Conservation (phyloP, 2,797 vertebrate species). For the Sebastes variabilis region DNA sequence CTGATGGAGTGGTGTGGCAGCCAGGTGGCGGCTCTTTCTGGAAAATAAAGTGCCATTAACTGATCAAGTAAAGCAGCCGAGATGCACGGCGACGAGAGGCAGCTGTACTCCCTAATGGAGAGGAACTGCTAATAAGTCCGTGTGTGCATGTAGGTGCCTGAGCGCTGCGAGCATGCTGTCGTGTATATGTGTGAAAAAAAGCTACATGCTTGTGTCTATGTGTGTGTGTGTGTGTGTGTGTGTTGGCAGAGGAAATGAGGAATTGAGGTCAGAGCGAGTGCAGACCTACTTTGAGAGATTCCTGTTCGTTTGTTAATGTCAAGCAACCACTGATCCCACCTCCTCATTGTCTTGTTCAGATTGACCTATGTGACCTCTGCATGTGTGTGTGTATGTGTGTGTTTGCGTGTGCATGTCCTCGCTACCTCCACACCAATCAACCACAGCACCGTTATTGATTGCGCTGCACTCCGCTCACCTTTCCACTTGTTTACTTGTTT, state of each 20-base stretch:
- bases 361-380: slow-evolving; percentile 35
- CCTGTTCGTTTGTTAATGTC: slow-evolving; percentile 59
- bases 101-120: slow-evolving; percentile 56
- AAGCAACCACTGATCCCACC: slow-evolving; percentile 36
- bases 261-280: slow-evolving; percentile 54
- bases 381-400: not conserved
- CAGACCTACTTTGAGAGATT: slow-evolving; percentile 60
- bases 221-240: slow-evolving; percentile 22
- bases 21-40: slow-evolving; percentile 62
- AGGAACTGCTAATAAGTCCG: slow-evolving; percentile 31
- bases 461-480: slow-evolving; percentile 50
- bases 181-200: not conserved
- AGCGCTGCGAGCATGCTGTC: not conserved
- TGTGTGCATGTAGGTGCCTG: not conserved
- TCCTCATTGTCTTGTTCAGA: slow-evolving; percentile 45
- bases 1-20: slow-evolving; percentile 49
- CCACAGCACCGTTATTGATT: slow-evolving; percentile 51
- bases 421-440: slow-evolving; percentile 47
- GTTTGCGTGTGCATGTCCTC: not conserved
- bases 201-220: not conserved
- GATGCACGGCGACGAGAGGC: slow-evolving; percentile 35
- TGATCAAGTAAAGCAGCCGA: slow-evolving; percentile 56
- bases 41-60: slow-evolving; percentile 68
- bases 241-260: slow-evolving; percentile 27
- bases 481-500: slow-evolving; percentile 69